A percentile compares a stretch with the other conserved stretches of the same genome.
These are phyloP conservation scores for Dasypus novemcinctus DNA, from an alignment of 2,113 vertebrate genomes.

Conservation along the genomic window DNA sequence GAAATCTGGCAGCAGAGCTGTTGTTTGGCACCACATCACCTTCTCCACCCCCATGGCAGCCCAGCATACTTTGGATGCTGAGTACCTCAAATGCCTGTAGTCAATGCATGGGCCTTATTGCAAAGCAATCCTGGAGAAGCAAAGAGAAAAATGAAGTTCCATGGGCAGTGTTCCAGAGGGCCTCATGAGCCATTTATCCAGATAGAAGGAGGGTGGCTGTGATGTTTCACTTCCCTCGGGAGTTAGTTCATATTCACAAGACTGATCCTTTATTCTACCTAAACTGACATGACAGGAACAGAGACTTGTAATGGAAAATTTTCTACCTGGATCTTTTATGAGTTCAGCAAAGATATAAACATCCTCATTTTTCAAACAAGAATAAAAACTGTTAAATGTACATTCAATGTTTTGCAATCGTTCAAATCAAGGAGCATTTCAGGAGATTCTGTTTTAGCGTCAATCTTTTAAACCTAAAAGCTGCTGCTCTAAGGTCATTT, in stretches of 20 bases:
- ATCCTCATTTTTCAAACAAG: slow-evolving; percentile 1
- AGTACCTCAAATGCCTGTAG: background rate
- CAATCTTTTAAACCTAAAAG: slow-evolving; percentile 19
- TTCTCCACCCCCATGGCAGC: background rate
- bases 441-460: background rate
- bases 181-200: background rate
- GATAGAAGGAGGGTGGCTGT: background rate
- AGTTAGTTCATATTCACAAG: slow-evolving; percentile 10
- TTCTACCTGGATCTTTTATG: slow-evolving; percentile 38
- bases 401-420: background rate
- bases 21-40: background rate
- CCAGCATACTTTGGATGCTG: background rate
- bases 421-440: background rate
- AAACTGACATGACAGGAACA: slow-evolving; percentile 62
- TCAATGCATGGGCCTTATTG: background rate
- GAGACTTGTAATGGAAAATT: slow-evolving; percentile 40
- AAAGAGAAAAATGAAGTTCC: background rate
- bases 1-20: background rate
- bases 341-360: slow-evolving; percentile 52
- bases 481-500: background rate
- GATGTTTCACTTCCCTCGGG: background rate
- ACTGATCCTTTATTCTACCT: slow-evolving; percentile 58
- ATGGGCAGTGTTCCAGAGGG: background rate
- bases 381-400: background rate
- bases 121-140: background rate